Conservation (phyloP, 2,113 vertebrate genomes). For the Mesocricetus auratus region DNA sequence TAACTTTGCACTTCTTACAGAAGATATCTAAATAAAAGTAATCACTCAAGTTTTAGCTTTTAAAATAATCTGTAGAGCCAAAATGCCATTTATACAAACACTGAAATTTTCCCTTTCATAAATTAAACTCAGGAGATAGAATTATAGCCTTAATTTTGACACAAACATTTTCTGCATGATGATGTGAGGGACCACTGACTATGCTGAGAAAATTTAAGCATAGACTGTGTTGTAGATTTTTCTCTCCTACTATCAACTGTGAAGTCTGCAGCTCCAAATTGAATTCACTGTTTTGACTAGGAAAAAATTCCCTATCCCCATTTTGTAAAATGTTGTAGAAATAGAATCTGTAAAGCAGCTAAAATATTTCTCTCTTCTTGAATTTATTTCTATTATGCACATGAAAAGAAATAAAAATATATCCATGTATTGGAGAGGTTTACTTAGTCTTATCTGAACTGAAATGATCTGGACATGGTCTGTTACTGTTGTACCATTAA, state of each 20-base stretch:
- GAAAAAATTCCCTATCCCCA: slow-evolving; percentile 4
- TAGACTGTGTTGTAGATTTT: slow-evolving; percentile 47
- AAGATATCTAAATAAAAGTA: slow-evolving; percentile 84
- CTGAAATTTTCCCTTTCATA: slow-evolving; percentile 49
- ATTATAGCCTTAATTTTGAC: slow-evolving; percentile 70
- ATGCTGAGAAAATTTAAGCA: slow-evolving; percentile 52
- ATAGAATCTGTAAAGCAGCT: slow-evolving; percentile 53
- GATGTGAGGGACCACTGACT: neutral
- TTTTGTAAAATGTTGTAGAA: slow-evolving; percentile 61
- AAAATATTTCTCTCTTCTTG: slow-evolving; percentile 54
- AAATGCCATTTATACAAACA: slow-evolving; percentile 68
- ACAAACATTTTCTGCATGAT: slow-evolving; percentile 51
- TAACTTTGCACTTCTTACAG: slow-evolving; percentile 76
- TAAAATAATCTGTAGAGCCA: slow-evolving; percentile 66
- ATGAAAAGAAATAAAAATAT: slow-evolving; percentile 46
- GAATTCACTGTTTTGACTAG: slow-evolving; percentile 48
- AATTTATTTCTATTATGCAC: slow-evolving; percentile 25
- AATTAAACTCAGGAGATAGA: slow-evolving; percentile 59
- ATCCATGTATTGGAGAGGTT: neutral
- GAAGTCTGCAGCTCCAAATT: slow-evolving; percentile 40
- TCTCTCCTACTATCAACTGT: neutral
- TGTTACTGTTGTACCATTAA: slow-evolving; percentile 52
- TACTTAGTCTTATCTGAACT: slow-evolving; percentile 43
- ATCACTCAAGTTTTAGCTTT: slow-evolving; percentile 76
- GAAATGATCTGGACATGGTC: slow-evolving; percentile 32